A percentile compares a stretch with the other conserved stretches of the same genome.
Evolutionary conservation across 2,113 vertebrate species (phyloP).

Genomic region (Mormyrus iriodes): DNA sequence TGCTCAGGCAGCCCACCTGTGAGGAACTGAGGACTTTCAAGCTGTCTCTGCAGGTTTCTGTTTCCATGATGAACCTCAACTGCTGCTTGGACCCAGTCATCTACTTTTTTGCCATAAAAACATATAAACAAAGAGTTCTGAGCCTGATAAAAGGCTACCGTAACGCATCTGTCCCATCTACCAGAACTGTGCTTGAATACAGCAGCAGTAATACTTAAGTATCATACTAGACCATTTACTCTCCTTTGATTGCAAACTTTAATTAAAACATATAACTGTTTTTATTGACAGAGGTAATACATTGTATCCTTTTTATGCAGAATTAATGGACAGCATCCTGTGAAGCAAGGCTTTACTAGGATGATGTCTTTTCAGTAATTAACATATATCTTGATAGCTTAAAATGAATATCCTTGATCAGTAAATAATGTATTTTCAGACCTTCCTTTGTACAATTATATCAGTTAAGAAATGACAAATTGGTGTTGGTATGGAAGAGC

Average conservation of each 20-base stretch:
- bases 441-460: neutral
- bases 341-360: neutral
- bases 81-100: conserved; percentile 74
- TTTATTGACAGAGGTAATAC: neutral
- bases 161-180: conserved; percentile 47
- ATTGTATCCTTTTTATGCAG: neutral
- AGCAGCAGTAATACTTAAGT: conserved; percentile 65
- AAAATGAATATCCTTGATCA: neutral
- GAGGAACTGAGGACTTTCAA: conserved; percentile 63
- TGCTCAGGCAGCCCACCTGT: conserved; percentile 53
- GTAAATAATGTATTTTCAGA: neutral
- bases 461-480: neutral
- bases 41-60: conserved; percentile 64
- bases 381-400: neutral
- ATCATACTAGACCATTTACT: neutral
- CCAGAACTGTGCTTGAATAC: conserved; percentile 58
- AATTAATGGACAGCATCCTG: neutral
- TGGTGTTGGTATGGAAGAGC: neutral
- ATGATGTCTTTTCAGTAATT: neutral
- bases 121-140: conserved; percentile 69
- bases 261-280: neutral
- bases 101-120: conserved; percentile 78
- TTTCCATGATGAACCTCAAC: conserved; percentile 76
- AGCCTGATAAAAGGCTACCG: conserved; percentile 62
- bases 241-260: neutral